Evolutionary conservation across 2,888 invertebrate genomes (phyloP).

Genomic region (Argyresthia albistria): DNA sequence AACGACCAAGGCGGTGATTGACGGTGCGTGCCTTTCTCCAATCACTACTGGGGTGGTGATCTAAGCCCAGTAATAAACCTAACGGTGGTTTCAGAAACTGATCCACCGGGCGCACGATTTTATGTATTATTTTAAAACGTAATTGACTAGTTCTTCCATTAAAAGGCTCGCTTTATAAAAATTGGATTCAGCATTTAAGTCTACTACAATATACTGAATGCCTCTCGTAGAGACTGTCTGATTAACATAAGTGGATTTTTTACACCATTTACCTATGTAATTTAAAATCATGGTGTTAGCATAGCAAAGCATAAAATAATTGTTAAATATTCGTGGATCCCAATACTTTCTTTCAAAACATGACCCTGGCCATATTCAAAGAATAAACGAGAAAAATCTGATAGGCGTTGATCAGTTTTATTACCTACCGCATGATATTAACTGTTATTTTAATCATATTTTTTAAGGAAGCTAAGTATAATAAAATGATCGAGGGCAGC

Average conservation of each 20-base stretch:
- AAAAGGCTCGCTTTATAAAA: neutral
- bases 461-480: conserved; percentile 42
- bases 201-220: too few species aligned
- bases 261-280: too few species aligned
- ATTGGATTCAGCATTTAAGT: too few species aligned
- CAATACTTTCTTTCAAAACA: neutral
- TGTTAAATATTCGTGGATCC: too few species aligned
- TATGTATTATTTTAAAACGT: neutral
- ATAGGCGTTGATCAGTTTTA: too few species aligned
- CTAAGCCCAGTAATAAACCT: conserved; percentile 22
- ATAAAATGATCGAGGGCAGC: conserved; percentile 43
- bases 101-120: conserved; percentile 11
- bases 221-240: too few species aligned
- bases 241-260: too few species aligned
- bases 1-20: conserved; percentile 14
- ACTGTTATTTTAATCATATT: conserved; percentile 46
- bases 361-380: neutral
- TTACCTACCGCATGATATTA: too few species aligned
- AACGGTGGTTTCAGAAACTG: conserved; percentile 23
- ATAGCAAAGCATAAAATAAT: too few species aligned
- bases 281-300: too few species aligned
- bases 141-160: neutral
- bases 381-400: too few species aligned
- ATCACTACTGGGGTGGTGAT: conserved; percentile 22
- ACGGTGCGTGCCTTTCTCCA: conserved; percentile 20